Percentiles rank a stretch among this genome's conserved stretches.
phyloP scores from a whole-genome alignment of 2,888 invertebrate species.

The Philopedon plagiatum region DNA sequence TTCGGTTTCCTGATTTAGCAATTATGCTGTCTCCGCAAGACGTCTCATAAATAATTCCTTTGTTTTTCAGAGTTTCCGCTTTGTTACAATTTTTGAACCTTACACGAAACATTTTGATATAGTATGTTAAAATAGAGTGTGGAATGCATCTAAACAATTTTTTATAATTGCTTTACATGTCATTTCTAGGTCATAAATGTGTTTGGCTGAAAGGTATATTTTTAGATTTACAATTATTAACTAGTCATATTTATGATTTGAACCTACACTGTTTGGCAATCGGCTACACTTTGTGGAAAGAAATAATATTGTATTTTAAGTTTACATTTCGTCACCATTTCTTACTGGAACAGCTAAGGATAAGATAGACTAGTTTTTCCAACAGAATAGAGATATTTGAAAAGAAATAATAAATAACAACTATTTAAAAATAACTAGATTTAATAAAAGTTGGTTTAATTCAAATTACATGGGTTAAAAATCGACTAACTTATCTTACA shows the following conservation, averaged over 20 bases:
- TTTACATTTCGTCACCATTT: too few relatives aligned
- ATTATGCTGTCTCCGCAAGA: conserved; percentile 33
- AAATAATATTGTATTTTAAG: too few relatives aligned
- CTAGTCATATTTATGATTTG: background rate
- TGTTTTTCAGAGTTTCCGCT: conserved; percentile 27
- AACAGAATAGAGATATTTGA: too few relatives aligned
- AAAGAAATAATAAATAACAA: too few relatives aligned
- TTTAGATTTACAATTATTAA: background rate
- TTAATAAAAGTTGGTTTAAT: too few relatives aligned
- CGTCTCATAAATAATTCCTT: conserved; percentile 44
- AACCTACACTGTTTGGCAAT: background rate
- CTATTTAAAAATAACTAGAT: too few relatives aligned
- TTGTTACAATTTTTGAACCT: conserved; percentile 25
- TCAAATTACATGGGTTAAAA: too few relatives aligned
- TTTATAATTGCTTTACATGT: conserved; percentile 7
- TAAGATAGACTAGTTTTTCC: too few relatives aligned
- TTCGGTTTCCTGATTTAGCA: conserved; percentile 35
- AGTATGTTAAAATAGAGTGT: conserved; percentile 5
- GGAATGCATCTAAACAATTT: conserved; percentile 10
- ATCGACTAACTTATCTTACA: too few relatives aligned
- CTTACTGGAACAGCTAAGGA: too few relatives aligned
- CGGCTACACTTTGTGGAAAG: too few relatives aligned
- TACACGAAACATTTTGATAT: conserved; percentile 9
- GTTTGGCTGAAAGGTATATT: background rate
- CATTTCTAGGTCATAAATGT: conserved; percentile 10